Evolutionary conservation across 1,140 invertebrate genomes (phyloP), one percentile per base, ranked within the genome.

Genomic region (Halictus rubicundus): DNA sequence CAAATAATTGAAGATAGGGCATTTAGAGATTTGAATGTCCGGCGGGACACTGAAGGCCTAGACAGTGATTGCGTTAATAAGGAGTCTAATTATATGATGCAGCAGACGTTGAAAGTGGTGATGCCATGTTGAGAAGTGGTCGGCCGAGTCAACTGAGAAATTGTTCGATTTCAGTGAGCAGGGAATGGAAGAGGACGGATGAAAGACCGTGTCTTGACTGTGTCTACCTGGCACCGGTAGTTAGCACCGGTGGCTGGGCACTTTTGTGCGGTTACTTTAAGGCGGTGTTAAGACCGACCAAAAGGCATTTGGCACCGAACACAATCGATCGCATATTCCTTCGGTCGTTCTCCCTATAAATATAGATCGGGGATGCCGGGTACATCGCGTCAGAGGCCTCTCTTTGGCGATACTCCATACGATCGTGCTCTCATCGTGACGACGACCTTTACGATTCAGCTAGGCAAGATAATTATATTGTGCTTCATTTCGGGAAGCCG

Each of bases 301-400:
- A 78, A 83, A 69, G 78, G 79, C 80, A 89, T 84, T 90, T 91
- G 90, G 90, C 90, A 91, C 66, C 81, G 83, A 8, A 68, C 68
- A 86, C 88, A 81, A 91, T 91, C 87, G 90, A 91, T 91, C 89
- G 89, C 90, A 91, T 91, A 91, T 89, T 86, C 85, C 87, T 90
- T 90, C 89, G 90, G 90, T 91, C 90, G 87, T 91, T 91, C 90
- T 91, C 89, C 87, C 80, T 85, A 83, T 90, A 91, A 91, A 90
- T 91, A 91, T 91, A 91, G 90, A 90, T 86, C 85, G 71, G 77
- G 75, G 85, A 87, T 88, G 83, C 87, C 84, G 74, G 84, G 81
- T 85, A 88, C 70, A 78, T 80, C 78, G 78, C 80, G 84, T 88
- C 84, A 83, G 78, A 77, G 76, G 59, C 63, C 78, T 60, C 69